Conservation (phyloP, 2,888 invertebrate species). For the Thereva unica region DNA sequence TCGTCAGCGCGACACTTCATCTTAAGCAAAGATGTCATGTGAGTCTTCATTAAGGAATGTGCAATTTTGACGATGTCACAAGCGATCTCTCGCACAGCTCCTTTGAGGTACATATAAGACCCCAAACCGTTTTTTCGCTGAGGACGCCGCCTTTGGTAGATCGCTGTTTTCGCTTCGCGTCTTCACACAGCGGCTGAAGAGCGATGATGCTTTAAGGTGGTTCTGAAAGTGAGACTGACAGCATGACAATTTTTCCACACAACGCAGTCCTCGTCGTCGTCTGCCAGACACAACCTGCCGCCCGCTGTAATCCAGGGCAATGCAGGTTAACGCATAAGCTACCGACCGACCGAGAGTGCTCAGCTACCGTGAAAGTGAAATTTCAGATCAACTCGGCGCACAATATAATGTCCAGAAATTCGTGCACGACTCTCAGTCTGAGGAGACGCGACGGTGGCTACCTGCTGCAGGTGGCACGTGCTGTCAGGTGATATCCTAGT, state of each 20-base stretch:
- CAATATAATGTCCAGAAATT: neutral
- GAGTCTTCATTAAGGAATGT: slow-evolving; percentile 9
- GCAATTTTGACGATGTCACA: too few relatives aligned
- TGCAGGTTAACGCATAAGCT: neutral
- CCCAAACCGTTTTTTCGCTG: too few relatives aligned
- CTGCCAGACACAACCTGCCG: slow-evolving; percentile 26
- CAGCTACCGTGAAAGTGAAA: slow-evolving; percentile 33
- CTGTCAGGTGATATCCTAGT: too few relatives aligned
- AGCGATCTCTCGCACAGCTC: too few relatives aligned
- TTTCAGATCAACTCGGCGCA: slow-evolving; percentile 16
- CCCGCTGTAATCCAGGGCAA: neutral
- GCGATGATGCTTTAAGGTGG: slow-evolving; percentile 16
- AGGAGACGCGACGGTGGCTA: too few relatives aligned
- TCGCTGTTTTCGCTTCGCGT: too few relatives aligned
- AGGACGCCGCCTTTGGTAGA: too few relatives aligned
- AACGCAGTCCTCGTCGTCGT: slow-evolving; percentile 6
- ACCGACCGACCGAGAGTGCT: slow-evolving; percentile 6
- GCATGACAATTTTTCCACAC: slow-evolving; percentile 26
- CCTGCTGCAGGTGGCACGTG: too few relatives aligned
- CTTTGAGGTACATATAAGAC: too few relatives aligned
- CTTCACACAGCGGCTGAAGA: too few relatives aligned
- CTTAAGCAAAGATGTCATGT: slow-evolving; percentile 27
- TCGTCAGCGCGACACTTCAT: slow-evolving; percentile 15
- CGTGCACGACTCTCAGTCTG: too few relatives aligned
- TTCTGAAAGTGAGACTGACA: slow-evolving; percentile 31